Evolutionary conservation across 2,113 vertebrate species (phyloP), one percentile per base, ranked within the genome.

Genomic region (Megaceryle maxima): DNA sequence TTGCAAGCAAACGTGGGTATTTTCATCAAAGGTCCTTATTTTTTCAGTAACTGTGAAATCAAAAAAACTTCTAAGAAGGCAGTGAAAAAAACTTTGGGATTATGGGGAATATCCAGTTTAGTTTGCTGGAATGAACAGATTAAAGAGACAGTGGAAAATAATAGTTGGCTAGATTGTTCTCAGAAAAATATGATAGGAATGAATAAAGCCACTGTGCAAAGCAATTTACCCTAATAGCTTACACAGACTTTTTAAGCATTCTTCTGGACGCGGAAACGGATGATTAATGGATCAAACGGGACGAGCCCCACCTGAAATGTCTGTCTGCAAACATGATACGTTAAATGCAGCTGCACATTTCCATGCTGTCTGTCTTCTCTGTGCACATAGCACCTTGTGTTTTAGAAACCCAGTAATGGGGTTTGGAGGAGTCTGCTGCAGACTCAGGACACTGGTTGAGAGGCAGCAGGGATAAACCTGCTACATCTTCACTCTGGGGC

Each of bases 311-410:
- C 31, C 72, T 39, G 14, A 33, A 35, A 37, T 11, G 33, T 41
- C 13, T 35, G 1, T 69, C 35, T 46, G 55, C 24, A 78, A 68
- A 73, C 1, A 2, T 0, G 29, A 5, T 4, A 6, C 2, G 22
- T 31, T 26, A 28, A 59, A 55, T 10, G 70, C 48, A 78, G 88
- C 43, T 43, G 60, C 60, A 26, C n/a, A 12, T 69, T 64, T 19
- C 6, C 81, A 6, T 20, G 3, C 46, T 20, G 51, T 3, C 62
- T 81, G 53, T 21, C 50, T 44, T 4, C 18, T 51, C 53, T 50
- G 20, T 11, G 8, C 80, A 48, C 16, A 14, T 11, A 39, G 6
- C 48, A 7, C 29, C 26, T 17, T 13, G n/a, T 5, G 1, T 26
- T 77, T n/a, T 20, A 33, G 43, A 7, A 28, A 8, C 14, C 26